Evolutionary conservation across 2,888 invertebrate species (phyloP), one percentile per base, ranked within the genome.

Genomic region (Macroteleia sp.): DNA sequence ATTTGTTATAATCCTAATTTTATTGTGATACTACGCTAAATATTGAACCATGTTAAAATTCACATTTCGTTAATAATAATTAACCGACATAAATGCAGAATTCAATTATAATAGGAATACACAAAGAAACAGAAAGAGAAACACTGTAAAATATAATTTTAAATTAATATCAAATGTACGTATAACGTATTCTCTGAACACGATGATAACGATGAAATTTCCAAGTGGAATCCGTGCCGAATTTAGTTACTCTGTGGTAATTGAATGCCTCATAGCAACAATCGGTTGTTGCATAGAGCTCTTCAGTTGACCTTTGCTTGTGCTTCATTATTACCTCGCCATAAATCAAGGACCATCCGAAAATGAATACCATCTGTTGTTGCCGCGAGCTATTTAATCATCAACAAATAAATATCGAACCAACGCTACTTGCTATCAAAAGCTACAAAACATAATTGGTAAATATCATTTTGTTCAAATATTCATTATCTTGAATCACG

Each of bases 331-430:
- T 76, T 79, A 79, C 62, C 74, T 70, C 54, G 70, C 46, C 59
- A 66, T 70, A 64, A 66, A 79, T 75, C 79, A 79, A 74, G 78
- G 78, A 66, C 70, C 78, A 75, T 69, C 64, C 61, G 74, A 75
- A 75, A 79, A 79, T 79, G 75, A 75, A 79, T 71, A 74, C 75
- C 69, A 75, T 79, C 70, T 75, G 70, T 74, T 70, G 70, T 71
- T 73, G 75, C 79, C 79, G 70, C 67, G 66, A 74, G 79, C 79
- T 71, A 71, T 71, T 75, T 70, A 75, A 71, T 70, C 61, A 62
- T 46, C 69, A 70, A 76, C 71, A 75, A 79, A 76, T 71, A 77
- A 76, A 76, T 76, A 64, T 64, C 70, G 69, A 62, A 70, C 57
- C 57, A 34, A 25, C 56, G 46, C 50, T 74, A 74, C 66, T 52